Evolutionary conservation across 2,888 invertebrate species (phyloP), one percentile per base, ranked within the genome.

Genomic region (Tetropium fuscum): DNA sequence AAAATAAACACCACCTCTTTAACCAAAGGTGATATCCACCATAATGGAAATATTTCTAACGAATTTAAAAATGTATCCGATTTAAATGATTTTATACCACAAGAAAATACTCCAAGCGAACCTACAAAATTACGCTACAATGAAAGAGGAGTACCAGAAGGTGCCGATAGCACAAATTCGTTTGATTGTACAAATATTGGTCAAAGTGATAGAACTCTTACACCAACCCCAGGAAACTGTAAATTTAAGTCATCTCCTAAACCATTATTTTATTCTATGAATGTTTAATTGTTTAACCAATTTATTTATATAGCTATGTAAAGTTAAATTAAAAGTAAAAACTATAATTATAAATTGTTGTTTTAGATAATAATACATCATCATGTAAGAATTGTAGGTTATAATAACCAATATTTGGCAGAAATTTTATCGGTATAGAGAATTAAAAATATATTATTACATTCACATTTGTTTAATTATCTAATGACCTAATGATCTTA

Each of bases 181-280:
- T 89, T 89, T 68, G 89, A 89, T 22, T 84, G 84, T n/a, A 34
- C 22, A 56, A 53, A 58, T 48, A 44, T 79, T 81, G 56, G 41
- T 51, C 79, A 79, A 64, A 75, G 77, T 48, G 75, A 72, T 25
- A 73, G 81, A 75, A 48, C 32, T n/a, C 15, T 34, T 13, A 34
- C 82, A 79, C 80, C 54, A 77, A 81, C 71, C 78, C 79, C 73
- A 73, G 74, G 45, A 15, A 34, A 11, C 5, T 34, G 15, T 13
- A 34, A 11, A 34, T 34, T 15, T 3, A 34, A 34, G 13, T 5
- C 34, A 6, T 13, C 11, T 55, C 81, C 64, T 44, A 83, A 83
- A 66, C 88, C 90, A 30, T 84, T 93, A 25, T 93, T 91, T 79
- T 93, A 93, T 77, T 92, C 93, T 38, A 93, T 93, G 93, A 93